phyloP scores from a whole-genome alignment of 2,797 vertebrate species.

The Ara ararauna region DNA sequence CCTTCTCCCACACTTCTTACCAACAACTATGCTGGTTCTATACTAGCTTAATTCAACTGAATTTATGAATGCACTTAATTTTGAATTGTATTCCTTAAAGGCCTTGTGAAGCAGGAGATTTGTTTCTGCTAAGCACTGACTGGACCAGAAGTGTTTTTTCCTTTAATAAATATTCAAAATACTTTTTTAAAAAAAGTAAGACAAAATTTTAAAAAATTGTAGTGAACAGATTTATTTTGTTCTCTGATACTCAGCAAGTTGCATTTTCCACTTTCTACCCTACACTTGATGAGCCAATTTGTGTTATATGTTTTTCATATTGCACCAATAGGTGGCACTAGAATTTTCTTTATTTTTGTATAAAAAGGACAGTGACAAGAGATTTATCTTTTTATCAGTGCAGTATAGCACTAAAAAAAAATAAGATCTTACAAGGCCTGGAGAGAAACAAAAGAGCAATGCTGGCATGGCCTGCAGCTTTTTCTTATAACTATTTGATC shows the following conservation, averaged over 20 bases:
- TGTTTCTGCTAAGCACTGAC: neutral
- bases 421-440: neutral
- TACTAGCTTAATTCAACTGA: neutral
- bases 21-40: neutral
- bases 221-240: neutral
- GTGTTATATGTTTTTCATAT: neutral
- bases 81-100: neutral
- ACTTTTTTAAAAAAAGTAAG: neutral
- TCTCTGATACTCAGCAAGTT: neutral
- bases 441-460: conserved; percentile 26
- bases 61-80: neutral
- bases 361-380: neutral
- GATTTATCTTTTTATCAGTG: neutral
- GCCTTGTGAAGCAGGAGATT: neutral
- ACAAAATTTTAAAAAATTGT: neutral
- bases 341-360: neutral
- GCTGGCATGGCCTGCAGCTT: conserved; percentile 33
- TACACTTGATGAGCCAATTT: neutral
- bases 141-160: neutral
- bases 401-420: neutral
- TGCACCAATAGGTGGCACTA: conserved; percentile 43
- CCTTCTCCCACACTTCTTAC: neutral
- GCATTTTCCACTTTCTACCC: neutral
- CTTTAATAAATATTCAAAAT: neutral
- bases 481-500: conserved; percentile 27